phyloP scores from a whole-genome alignment of 2,888 invertebrate species.

The Synanthedon andrenaeformis region DNA sequence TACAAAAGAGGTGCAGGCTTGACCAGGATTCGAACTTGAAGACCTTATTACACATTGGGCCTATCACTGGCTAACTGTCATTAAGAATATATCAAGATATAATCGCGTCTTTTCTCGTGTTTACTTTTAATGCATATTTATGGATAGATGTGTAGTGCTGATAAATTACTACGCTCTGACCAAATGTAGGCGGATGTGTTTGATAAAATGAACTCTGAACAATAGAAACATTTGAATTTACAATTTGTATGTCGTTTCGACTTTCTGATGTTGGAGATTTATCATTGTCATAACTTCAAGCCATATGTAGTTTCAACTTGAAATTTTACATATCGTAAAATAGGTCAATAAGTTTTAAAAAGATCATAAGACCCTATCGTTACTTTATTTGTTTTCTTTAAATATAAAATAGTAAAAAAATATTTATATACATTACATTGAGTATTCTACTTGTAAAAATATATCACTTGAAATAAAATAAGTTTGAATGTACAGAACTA shows the following conservation, averaged over 20 bases:
- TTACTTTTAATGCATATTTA: too few relatives aligned
- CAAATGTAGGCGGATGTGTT: slow-evolving; percentile 1
- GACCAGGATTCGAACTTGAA: too few relatives aligned
- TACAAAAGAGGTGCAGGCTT: too few relatives aligned
- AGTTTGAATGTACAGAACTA: slow-evolving; percentile 11
- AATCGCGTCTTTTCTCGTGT: too few relatives aligned
- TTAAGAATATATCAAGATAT: too few relatives aligned
- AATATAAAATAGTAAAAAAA: slow-evolving; percentile 2
- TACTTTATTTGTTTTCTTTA: too few relatives aligned
- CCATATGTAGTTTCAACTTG: background rate
- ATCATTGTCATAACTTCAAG: slow-evolving; percentile 7
- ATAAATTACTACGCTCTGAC: background rate
- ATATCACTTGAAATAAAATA: slow-evolving; percentile 20
- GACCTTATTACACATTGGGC: too few relatives aligned
- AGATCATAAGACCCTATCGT: too few relatives aligned
- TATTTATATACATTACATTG: slow-evolving; percentile 45
- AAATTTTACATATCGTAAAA: too few relatives aligned
- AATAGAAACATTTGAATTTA: slow-evolving; percentile 14
- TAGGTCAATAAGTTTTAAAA: too few relatives aligned
- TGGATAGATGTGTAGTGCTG: background rate
- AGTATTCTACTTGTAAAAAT: slow-evolving; percentile 29
- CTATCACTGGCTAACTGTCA: too few relatives aligned
- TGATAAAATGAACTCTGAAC: slow-evolving; percentile 8
- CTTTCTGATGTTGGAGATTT: slow-evolving; percentile 3
- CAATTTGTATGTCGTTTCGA: slow-evolving; percentile 3